These are phyloP conservation scores for Bombus waltoni DNA, from an alignment of 1,140 invertebrate species.

Conservation along the genomic window DNA sequence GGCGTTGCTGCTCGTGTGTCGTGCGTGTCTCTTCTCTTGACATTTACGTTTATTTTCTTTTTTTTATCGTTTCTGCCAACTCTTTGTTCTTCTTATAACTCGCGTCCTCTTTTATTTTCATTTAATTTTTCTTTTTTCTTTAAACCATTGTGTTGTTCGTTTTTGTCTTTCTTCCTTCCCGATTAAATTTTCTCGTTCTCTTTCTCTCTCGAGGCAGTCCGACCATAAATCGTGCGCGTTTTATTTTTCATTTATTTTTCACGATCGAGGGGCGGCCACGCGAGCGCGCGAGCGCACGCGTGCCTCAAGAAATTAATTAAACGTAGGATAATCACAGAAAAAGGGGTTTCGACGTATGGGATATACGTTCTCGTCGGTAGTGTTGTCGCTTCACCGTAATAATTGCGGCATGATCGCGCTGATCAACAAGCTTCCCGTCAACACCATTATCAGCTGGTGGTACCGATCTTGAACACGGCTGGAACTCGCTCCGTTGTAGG, in stretches of 20 bases:
- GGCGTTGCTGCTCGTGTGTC: conserved; percentile 73
- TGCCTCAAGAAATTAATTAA: conserved; percentile 80
- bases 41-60: neutral
- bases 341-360: conserved; percentile 77
- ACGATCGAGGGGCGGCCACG: conserved; percentile 65
- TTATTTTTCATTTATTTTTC: conserved; percentile 53
- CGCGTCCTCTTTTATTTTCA: conserved; percentile 15
- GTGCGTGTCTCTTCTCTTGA: conserved; percentile 63
- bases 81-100: conserved; percentile 18
- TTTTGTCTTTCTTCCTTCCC: conserved; percentile 12
- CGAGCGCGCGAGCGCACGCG: conserved; percentile 54
- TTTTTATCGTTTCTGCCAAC: conserved; percentile 15
- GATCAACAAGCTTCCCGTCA: conserved; percentile 72
- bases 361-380: conserved; percentile 61
- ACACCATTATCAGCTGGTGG: conserved; percentile 59
- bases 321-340: conserved; percentile 83
- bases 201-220: conserved; percentile 67
- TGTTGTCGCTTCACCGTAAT: conserved; percentile 79
- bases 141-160: conserved; percentile 33
- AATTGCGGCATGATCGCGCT: conserved; percentile 75
- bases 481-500: conserved; percentile 84
- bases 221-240: conserved; percentile 63
- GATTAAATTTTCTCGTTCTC: conserved; percentile 48
- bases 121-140: conserved; percentile 19
- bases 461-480: conserved; percentile 48